Conservation (phyloP, 2,888 invertebrate genomes). For the Choristoneura rosaceana region DNA sequence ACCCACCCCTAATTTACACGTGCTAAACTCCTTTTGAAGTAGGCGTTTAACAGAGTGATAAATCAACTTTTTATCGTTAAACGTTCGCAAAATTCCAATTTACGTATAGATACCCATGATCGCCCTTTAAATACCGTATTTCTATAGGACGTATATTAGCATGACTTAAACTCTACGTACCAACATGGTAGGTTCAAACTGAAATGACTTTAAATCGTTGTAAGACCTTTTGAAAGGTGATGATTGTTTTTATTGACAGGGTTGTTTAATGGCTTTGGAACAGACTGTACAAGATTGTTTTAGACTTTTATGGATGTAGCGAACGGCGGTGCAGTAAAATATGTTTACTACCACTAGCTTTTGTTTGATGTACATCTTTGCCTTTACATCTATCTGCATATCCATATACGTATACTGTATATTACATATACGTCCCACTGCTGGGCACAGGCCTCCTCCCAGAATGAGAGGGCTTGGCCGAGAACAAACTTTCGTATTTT, state of each 20-base stretch:
- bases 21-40: not conserved
- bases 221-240: not conserved
- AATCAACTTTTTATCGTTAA: slow-evolving; percentile 7
- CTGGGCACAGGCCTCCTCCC: too few relatives aligned
- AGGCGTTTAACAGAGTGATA: slow-evolving; percentile 4
- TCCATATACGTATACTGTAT: too few relatives aligned
- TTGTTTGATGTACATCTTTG: not conserved
- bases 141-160: not conserved
- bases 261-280: slow-evolving; percentile 2
- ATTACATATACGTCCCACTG: too few relatives aligned
- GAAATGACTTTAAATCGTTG: not conserved
- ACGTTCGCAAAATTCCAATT: slow-evolving; percentile 6
- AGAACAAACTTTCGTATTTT: too few relatives aligned
- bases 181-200: not conserved
- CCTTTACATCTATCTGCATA: too few relatives aligned
- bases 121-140: not conserved
- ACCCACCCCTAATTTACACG: too few relatives aligned
- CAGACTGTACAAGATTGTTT: not conserved
- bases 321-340: not conserved
- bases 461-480: too few relatives aligned
- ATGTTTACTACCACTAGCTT: not conserved
- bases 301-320: not conserved
- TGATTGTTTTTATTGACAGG: not conserved
- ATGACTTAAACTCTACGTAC: not conserved
- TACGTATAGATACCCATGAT: not conserved